Percentiles rank a stretch among this genome's conserved stretches.
Conservation (phyloP, 2,888 invertebrate genomes). For the Clostera curtula region DNA sequence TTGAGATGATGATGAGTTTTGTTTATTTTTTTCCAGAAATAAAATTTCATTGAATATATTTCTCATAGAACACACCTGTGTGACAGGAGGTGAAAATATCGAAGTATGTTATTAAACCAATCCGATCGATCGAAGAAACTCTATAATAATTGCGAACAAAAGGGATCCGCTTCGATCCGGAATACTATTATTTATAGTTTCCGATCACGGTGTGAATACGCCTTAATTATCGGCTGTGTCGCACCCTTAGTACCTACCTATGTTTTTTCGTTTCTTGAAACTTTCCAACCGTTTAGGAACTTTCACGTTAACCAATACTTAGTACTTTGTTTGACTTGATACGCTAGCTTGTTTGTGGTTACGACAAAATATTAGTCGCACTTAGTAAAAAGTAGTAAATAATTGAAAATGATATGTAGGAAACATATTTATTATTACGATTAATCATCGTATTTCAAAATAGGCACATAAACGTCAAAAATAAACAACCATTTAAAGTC, state of each 20-base stretch:
- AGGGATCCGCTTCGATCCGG: slow-evolving; percentile 69
- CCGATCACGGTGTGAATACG: slow-evolving; percentile 70
- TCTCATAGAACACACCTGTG: slow-evolving; percentile 50
- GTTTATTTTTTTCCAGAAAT: too few relatives aligned
- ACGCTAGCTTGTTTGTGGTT: too few relatives aligned
- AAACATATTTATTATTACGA: too few relatives aligned
- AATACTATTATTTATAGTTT: slow-evolving; percentile 72
- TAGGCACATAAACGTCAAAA: too few relatives aligned
- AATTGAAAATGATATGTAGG: too few relatives aligned
- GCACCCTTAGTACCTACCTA: slow-evolving; percentile 51
- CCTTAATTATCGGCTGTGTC: slow-evolving; percentile 72
- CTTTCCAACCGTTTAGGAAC: slow-evolving; percentile 49
- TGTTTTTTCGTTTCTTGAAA: slow-evolving; percentile 42
- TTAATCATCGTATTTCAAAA: too few relatives aligned
- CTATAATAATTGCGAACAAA: slow-evolving; percentile 66
- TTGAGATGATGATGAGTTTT: too few relatives aligned
- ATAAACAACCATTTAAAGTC: too few relatives aligned
- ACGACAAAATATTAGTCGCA: too few relatives aligned
- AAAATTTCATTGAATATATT: slow-evolving; percentile 5
- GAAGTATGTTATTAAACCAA: slow-evolving; percentile 65
- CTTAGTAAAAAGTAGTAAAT: too few relatives aligned
- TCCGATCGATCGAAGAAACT: slow-evolving; percentile 65
- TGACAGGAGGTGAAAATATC: slow-evolving; percentile 49
- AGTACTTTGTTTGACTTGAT: slow-evolving; percentile 26
- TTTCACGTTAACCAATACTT: slow-evolving; percentile 39